These are phyloP conservation scores for Gryon sp. DNA, from an alignment of 1,140 invertebrate species.

Conservation along the genomic window DNA sequence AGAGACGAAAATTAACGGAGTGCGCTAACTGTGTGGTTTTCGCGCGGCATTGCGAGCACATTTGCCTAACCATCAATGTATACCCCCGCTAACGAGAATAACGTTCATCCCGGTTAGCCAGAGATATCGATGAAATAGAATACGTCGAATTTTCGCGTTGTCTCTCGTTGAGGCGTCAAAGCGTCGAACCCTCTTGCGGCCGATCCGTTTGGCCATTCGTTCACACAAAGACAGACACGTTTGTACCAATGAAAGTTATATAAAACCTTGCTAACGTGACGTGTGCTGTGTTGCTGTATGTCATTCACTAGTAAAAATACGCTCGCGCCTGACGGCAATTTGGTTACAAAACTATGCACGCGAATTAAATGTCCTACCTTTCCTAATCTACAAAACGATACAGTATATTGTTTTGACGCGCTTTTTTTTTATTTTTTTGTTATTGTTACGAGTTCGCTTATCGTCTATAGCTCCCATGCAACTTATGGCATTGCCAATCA, in stretches of 20 bases:
- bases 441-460: background rate
- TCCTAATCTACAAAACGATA: slow-evolving; percentile 62
- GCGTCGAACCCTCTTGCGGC: slow-evolving; percentile 13
- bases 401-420: slow-evolving; percentile 5
- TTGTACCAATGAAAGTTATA: slow-evolving; percentile 1
- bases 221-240: slow-evolving; percentile 34
- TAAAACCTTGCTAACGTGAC: slow-evolving; percentile 29
- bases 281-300: slow-evolving; percentile 59
- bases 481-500: slow-evolving; percentile 43
- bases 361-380: slow-evolving; percentile 64
- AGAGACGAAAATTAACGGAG: slow-evolving; percentile 27
- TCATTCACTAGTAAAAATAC: slow-evolving; percentile 73
- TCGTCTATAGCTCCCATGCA: slow-evolving; percentile 2
- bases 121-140: slow-evolving; percentile 53
- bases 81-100: slow-evolving; percentile 38
- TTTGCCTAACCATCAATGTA: slow-evolving; percentile 50
- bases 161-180: slow-evolving; percentile 52
- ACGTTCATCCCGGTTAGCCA: slow-evolving; percentile 34
- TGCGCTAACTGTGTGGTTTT: slow-evolving; percentile 12
- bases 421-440: slow-evolving; percentile 16
- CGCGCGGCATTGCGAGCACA: slow-evolving; percentile 22
- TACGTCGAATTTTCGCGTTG: slow-evolving; percentile 43
- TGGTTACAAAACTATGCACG: slow-evolving; percentile 62
- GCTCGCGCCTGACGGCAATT: slow-evolving; percentile 63
- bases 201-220: slow-evolving; percentile 7